Conservation (phyloP, 2,888 invertebrate species). For the Timandra comae region DNA sequence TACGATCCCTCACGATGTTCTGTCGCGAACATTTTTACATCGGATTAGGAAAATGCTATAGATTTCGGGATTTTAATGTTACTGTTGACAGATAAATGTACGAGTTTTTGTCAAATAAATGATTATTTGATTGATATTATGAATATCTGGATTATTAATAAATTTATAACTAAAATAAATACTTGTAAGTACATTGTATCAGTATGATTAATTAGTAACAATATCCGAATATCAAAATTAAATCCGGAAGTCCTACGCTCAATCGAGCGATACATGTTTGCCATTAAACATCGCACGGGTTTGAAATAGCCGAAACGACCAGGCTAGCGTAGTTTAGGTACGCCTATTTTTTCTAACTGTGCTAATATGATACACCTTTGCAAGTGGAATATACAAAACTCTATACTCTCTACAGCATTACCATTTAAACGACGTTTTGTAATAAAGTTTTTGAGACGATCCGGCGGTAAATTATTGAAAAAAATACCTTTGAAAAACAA, state of each 20-base stretch:
- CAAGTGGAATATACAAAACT: too few species aligned
- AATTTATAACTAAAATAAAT: too few species aligned
- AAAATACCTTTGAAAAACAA: not conserved
- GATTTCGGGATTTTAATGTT: conserved; percentile 17
- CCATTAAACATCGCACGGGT: too few species aligned
- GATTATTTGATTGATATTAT: too few species aligned
- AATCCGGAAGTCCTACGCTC: too few species aligned
- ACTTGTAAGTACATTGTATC: too few species aligned
- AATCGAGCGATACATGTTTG: too few species aligned
- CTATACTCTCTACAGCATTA: too few species aligned
- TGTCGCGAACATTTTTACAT: conserved; percentile 37
- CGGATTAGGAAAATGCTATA: conserved; percentile 27
- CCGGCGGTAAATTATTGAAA: not conserved
- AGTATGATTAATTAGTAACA: too few species aligned
- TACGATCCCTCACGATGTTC: conserved; percentile 41
- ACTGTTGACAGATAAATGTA: not conserved
- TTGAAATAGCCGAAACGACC: not conserved
- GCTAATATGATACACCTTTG: not conserved
- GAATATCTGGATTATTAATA: too few species aligned
- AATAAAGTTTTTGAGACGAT: not conserved
- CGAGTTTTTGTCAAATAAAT: too few species aligned
- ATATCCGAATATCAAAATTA: too few species aligned
- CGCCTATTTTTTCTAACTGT: not conserved
- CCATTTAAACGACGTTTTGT: not conserved
- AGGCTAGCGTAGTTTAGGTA: not conserved